A percentile compares a stretch with the other conserved stretches of the same genome.
Evolutionary conservation across 2,113 vertebrate species (phyloP).

Genomic region (Eretmochelys imbricata): DNA sequence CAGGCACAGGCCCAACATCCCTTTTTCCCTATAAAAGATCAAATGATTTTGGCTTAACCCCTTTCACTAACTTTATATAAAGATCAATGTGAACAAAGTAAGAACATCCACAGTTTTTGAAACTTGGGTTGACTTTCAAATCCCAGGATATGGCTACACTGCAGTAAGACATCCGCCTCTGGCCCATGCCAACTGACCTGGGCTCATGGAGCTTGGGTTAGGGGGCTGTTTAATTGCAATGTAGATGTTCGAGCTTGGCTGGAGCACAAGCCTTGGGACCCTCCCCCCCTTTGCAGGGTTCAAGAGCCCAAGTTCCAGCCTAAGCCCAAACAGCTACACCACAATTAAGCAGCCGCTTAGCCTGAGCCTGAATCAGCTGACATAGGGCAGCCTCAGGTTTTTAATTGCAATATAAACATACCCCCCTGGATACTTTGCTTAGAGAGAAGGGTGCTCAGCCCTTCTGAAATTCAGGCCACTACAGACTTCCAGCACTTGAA

Average conservation of each 20-base stretch:
- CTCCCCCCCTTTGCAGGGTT: not conserved
- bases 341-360: no score
- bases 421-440: not conserved
- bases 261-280: not conserved
- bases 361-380: not conserved
- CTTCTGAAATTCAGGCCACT: not conserved
- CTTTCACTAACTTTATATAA: not conserved
- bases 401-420: not conserved
- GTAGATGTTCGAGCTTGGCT: no score
- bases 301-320: no score
- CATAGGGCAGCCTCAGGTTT: not conserved
- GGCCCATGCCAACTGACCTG: not conserved
- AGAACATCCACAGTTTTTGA: not conserved
- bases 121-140: not conserved
- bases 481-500: not conserved
- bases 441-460: not conserved
- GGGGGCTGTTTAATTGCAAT: no score
- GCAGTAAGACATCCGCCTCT: not conserved
- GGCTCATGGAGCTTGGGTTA: no score
- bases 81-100: fast-evolving
- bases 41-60: not conserved
- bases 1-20: not conserved
- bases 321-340: no score
- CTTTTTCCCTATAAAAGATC: not conserved
- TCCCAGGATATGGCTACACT: not conserved